Conservation (phyloP, 2,888 invertebrate genomes). For the Melinaea marsaeus region DNA sequence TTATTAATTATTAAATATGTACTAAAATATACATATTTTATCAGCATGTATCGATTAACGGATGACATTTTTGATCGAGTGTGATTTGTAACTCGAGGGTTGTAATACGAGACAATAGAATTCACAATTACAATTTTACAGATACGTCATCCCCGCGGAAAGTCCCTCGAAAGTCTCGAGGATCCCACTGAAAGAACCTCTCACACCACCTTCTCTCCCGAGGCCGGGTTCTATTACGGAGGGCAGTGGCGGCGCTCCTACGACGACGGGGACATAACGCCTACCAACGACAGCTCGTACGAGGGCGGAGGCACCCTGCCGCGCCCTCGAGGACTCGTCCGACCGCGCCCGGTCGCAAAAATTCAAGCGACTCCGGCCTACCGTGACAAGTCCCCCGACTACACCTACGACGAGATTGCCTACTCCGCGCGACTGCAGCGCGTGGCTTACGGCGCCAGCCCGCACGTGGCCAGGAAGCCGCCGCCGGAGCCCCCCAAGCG, state of each 20-base stretch:
- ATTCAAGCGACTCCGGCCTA: slow-evolving; percentile 79
- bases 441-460: slow-evolving; percentile 81
- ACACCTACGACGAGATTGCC: slow-evolving; percentile 71
- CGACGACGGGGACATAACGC: slow-evolving; percentile 93
- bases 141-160: slow-evolving; percentile 90
- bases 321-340: slow-evolving; percentile 87
- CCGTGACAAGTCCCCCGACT: slow-evolving; percentile 67
- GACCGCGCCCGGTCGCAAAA: slow-evolving; percentile 90
- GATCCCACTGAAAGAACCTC: slow-evolving; percentile 83
- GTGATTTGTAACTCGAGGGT: slow-evolving; percentile 18
- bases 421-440: slow-evolving; percentile 71
- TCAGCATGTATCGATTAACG: slow-evolving; percentile 14
- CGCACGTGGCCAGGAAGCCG: slow-evolving; percentile 85
- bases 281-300: slow-evolving; percentile 84
- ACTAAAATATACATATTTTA: slow-evolving; percentile 14
- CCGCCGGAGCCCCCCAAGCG: slow-evolving; percentile 90
- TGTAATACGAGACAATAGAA: slow-evolving; percentile 9
- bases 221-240: slow-evolving; percentile 78
- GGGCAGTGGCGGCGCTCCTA: slow-evolving; percentile 86
- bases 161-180: slow-evolving; percentile 90
- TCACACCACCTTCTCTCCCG: slow-evolving; percentile 79
- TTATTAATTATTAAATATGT: slow-evolving; percentile 12
- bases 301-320: slow-evolving; percentile 92
- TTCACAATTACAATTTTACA: slow-evolving; percentile 46
- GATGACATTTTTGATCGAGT: slow-evolving; percentile 17